A percentile compares a stretch with the other conserved stretches of the same genome.
Conservation (phyloP, 2,888 invertebrate genomes). For the Sabatieria punctata region DNA sequence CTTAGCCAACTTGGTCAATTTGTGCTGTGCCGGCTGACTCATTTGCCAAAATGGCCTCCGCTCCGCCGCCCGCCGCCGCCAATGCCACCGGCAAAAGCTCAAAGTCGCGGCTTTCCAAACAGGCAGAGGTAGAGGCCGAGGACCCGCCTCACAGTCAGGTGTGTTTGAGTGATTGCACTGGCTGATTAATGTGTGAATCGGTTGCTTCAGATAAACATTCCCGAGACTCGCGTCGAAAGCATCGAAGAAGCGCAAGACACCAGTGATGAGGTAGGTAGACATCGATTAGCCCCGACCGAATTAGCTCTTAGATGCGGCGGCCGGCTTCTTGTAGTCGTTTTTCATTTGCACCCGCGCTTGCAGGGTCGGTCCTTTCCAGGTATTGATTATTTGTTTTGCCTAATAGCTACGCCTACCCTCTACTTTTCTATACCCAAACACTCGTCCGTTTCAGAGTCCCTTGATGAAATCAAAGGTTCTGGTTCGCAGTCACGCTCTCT, state of each 20-base stretch:
- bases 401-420: background rate
- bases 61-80: too few species aligned
- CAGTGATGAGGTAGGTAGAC: slow-evolving; percentile 17
- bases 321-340: too few species aligned
- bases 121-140: slow-evolving; percentile 32
- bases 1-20: too few species aligned
- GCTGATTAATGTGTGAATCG: background rate
- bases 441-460: background rate
- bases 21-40: too few species aligned
- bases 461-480: slow-evolving; percentile 35
- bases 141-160: slow-evolving; percentile 16
- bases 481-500: slow-evolving; percentile 72
- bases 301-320: too few species aligned
- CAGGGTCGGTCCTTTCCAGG: too few species aligned
- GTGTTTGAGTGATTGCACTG: too few species aligned
- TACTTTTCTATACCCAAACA: background rate
- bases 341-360: too few species aligned
- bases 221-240: slow-evolving; percentile 5
- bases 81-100: slow-evolving; percentile 3
- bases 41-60: too few species aligned
- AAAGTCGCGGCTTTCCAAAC: slow-evolving; percentile 26
- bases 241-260: slow-evolving; percentile 15
- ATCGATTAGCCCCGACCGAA: too few species aligned
- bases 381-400: too few species aligned
- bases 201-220: slow-evolving; percentile 4